Base-by-base conservation (phyloP, 2,888 invertebrate species). In the Sminthurinus aureus region DNA sequence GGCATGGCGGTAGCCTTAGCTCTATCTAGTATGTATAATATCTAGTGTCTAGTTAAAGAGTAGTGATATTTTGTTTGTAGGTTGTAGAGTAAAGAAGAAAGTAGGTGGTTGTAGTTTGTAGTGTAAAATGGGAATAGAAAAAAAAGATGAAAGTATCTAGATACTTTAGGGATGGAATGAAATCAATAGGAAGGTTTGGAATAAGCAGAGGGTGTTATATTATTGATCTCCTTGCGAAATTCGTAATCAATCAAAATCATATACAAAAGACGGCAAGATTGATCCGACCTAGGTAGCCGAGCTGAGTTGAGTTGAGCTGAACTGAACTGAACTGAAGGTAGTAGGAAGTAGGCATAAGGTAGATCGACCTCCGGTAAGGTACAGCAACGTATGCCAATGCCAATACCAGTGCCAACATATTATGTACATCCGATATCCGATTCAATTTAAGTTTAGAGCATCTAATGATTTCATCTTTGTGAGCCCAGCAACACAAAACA, bases 171-270 rank as follows among this genome's bases (percentile, higher is more conserved):
- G 80, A 79, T 73, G 83, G 79, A 83, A 83, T 76, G 84, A 84
- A 83, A 83, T 83, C 83, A 83, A 83, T 83, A 83, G 83, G 78
- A 81, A 81, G 73, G 81, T 74, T 84, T 74, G 78, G 74, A 78
- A 79, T 82, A 73, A 58, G 52, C 69, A 52, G 77, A 77, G 75
- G 76, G 76, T 75, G 64, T 82, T 78, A 83, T 84, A 82, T 85
- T 84, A 85, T 85, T 85, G 85, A 85, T 85, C 84, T 85, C 82
- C 81, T 80, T 83, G 84, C 84, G 67, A 83, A 85, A 86, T 85
- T 86, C 83, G 84, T 85, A 79, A 85, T 85, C 85, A 84, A 84
- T 84, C 84, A 85, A 58, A 58, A 84, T 84, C 84, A 84, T 85
- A 69, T 73, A 77, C 80, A 80, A 76, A 78, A 82, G 82, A 85